These are phyloP conservation scores for Apis mellifera DNA, from an alignment of 1,140 invertebrate genomes.

Conservation along the genomic window DNA sequence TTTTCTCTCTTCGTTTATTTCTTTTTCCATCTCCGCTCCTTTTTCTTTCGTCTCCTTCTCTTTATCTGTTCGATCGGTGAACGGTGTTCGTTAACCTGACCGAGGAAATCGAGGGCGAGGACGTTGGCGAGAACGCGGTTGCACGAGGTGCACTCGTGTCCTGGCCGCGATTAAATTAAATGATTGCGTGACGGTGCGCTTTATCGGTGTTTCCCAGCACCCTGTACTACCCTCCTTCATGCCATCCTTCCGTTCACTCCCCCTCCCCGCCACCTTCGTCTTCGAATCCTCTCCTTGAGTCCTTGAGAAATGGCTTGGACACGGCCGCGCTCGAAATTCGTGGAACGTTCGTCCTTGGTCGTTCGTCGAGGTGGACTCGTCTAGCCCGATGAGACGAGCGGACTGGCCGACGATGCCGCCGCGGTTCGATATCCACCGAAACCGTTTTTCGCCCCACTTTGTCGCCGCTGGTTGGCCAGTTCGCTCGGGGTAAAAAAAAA, in stretches of 20 bases:
- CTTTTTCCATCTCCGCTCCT: not conserved
- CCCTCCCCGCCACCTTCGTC: not conserved
- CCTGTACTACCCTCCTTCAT: not conserved
- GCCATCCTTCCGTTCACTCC: conserved; percentile 20
- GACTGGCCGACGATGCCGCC: conserved; percentile 19
- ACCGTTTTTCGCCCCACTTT: not conserved
- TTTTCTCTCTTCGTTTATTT: not conserved
- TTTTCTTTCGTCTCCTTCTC: no score
- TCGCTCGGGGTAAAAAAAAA: no score
- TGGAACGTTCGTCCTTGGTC: no score
- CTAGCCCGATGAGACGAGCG: conserved; percentile 42
- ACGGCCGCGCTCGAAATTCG: conserved; percentile 14
- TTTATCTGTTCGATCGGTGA: not conserved
- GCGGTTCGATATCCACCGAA: conserved; percentile 41
- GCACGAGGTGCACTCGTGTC: conserved; percentile 29
- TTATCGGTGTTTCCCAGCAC: conserved; percentile 36
- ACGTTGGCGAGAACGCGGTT: not conserved
- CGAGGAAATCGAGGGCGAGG: conserved; percentile 11
- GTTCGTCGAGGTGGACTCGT: conserved; percentile 52
- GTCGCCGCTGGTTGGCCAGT: not conserved
- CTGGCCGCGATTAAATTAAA: conserved; percentile 29
- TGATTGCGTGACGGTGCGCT: conserved; percentile 43
- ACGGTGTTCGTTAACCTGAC: conserved; percentile 16
- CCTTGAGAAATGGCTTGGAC: conserved; percentile 6
- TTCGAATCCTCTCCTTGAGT: not conserved